Base-by-base conservation (phyloP, 2,888 invertebrate species). In the Platycnemis pennipes region DNA sequence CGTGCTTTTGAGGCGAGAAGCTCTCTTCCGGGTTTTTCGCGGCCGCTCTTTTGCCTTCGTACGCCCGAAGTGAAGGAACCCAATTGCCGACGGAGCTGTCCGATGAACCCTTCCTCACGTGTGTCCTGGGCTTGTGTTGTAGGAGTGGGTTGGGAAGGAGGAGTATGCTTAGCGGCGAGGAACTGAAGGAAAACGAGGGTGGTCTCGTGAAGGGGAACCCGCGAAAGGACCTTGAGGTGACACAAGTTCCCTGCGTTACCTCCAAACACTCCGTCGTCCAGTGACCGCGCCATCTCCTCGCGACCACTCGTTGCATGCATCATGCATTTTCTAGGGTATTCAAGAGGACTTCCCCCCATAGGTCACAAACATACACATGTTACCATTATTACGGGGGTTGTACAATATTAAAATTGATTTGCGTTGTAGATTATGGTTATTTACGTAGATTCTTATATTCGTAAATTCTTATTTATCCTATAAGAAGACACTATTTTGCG, bases 21-120 rank as follows among this genome's bases (percentile, higher is more conserved):
- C 91, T 91, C 91, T 91, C 91, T 91, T 91, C 91, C 91, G 91
- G 91, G 91, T 91, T 56, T 56, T 77, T 77, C 1, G 49, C 49
- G 49, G 49, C 49, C 49, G 77, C 77, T 77, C 77, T 37, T 63
- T 63, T 77, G 77, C 77, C n/a, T 63, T 26, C n/a, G 1, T n/a
- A 26, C 37, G 37, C 31, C 31, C 77, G 31, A 37, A 37, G 77
- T 77, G 77, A 77, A 37, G 37, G n/a, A 26, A 13, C 77, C 11
- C 31, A 13, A 77, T 31, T 77, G 37, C 37, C 13, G 77, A 13
- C 37, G 63, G 63, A 16, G 31, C 8, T 77, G 77, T 77, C 77
- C 77, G 37, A 26, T 45, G 87, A n/a, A 44, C 45, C 44, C 46
- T n/a, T 87, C 87, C 22, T 63, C 91, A 13, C 91, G n/a, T n/a